phyloP scores from a whole-genome alignment of 2,113 vertebrate genomes.

The Phasianus colchicus region DNA sequence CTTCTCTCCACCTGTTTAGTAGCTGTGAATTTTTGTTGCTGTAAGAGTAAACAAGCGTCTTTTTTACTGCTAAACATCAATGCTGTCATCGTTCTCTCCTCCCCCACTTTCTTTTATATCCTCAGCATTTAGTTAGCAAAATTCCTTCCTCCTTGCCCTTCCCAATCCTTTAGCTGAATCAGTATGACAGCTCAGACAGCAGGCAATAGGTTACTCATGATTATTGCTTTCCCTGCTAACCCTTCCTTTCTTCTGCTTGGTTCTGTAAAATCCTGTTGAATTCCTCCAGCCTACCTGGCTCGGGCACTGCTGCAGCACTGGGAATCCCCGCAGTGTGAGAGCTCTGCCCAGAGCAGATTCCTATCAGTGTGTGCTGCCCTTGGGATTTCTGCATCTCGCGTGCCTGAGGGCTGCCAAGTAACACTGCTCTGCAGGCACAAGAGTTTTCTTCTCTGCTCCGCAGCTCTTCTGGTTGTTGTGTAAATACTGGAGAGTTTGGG shows the following conservation, averaged over 20 bases:
- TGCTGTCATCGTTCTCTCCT: background rate
- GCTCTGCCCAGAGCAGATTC: background rate
- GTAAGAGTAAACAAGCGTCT: background rate
- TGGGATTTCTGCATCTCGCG: background rate
- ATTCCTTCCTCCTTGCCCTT: background rate
- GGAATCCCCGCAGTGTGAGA: background rate
- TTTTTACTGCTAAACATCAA: rapidly evolving
- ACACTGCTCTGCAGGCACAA: background rate
- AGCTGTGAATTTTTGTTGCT: conserved; percentile 1
- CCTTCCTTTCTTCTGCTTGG: background rate
- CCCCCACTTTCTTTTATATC: background rate
- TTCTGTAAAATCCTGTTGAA: background rate
- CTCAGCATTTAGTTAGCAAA: background rate
- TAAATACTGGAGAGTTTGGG: background rate
- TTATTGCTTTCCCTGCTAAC: background rate
- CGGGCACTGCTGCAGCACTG: rapidly evolving
- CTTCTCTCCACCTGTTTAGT: conserved; percentile 23
- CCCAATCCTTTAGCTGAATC: background rate
- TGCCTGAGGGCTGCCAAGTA: background rate
- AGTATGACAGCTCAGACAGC: background rate
- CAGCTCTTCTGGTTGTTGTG: background rate
- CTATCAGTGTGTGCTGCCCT: background rate
- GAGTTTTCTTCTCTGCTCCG: too few species aligned
- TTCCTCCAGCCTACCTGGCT: rapidly evolving
- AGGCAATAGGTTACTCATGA: background rate